phyloP scores from a whole-genome alignment of 1,140 invertebrate species.

The Lanistes nyassanus region DNA sequence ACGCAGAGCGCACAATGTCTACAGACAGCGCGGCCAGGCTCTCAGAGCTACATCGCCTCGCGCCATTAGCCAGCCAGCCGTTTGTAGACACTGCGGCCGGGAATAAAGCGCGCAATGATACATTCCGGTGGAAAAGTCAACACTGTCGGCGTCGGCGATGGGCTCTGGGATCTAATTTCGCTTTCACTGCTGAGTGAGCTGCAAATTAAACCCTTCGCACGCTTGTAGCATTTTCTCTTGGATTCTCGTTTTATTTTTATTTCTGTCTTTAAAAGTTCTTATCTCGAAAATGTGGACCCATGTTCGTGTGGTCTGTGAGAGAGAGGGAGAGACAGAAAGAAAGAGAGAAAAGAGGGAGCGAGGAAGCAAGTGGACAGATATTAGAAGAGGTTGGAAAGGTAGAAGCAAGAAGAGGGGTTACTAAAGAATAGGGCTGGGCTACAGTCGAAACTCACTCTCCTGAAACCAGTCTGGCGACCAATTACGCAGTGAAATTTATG shows the following conservation, averaged over 20 bases:
- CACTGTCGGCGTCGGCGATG: slow-evolving; percentile 15
- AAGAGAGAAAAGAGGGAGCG: too few relatives aligned
- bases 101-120: slow-evolving; percentile 28
- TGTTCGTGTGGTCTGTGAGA: background rate
- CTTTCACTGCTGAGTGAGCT: slow-evolving; percentile 21
- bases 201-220: slow-evolving; percentile 9
- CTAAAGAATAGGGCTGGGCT: too few relatives aligned
- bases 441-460: too few relatives aligned
- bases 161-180: slow-evolving; percentile 25
- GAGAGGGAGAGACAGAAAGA: too few relatives aligned
- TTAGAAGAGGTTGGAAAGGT: too few relatives aligned
- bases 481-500: too few relatives aligned
- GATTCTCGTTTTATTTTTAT: background rate
- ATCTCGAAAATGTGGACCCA: background rate
- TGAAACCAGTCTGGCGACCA: too few relatives aligned
- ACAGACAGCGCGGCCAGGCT: too few relatives aligned
- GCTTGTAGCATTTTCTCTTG: background rate
- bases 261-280: too few relatives aligned
- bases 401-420: too few relatives aligned
- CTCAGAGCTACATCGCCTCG: slow-evolving; percentile 9
- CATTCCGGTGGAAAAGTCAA: slow-evolving; percentile 28
- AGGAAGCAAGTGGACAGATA: too few relatives aligned
- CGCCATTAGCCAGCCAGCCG: slow-evolving; percentile 15
- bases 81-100: slow-evolving; percentile 20
- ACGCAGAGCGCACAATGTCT: too few relatives aligned